Percentiles rank a stretch among this genome's conserved stretches.
These are phyloP conservation scores for Podabrus alpinus DNA, from an alignment of 2,888 invertebrate genomes.

Conservation along the genomic window DNA sequence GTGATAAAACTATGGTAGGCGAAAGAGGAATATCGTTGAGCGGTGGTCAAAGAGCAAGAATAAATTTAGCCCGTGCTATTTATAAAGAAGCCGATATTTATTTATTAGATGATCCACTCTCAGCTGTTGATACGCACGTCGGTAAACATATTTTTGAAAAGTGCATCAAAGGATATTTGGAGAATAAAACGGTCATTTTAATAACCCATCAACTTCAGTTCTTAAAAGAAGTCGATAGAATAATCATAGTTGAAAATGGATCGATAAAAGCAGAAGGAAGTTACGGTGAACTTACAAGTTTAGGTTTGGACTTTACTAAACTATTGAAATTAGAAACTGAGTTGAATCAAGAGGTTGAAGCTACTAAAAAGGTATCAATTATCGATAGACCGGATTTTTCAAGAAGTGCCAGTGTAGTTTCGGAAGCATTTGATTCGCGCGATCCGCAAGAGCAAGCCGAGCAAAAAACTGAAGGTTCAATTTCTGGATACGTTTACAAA, in stretches of 20 bases:
- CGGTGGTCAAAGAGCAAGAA: not conserved
- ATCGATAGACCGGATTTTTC: not conserved
- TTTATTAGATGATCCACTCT: conserved; percentile 78
- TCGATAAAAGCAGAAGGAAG: conserved; percentile 63
- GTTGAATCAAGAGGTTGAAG: conserved; percentile 39
- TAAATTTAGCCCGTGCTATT: conserved; percentile 60
- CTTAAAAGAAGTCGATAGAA: conserved; percentile 59
- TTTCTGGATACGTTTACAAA: conserved; percentile 59
- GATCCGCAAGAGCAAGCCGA: conserved; percentile 35
- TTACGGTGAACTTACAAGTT: conserved; percentile 60
- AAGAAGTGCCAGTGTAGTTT: conserved; percentile 31
- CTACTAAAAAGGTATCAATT: conserved; percentile 34
- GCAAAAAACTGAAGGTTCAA: conserved; percentile 63
- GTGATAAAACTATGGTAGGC: conserved; percentile 61
- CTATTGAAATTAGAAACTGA: conserved; percentile 39
- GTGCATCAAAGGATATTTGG: conserved; percentile 64
- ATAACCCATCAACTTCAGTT: conserved; percentile 76
- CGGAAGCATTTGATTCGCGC: conserved; percentile 25
- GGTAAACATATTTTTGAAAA: conserved; percentile 75
- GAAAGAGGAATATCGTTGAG: conserved; percentile 77
- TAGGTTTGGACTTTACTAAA: conserved; percentile 66
- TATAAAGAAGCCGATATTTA: conserved; percentile 78
- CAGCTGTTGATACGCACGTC: conserved; percentile 80
- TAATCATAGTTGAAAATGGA: conserved; percentile 62
- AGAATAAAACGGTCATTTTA: conserved; percentile 64